A percentile compares a stretch with the other conserved stretches of the same genome.
Evolutionary conservation across 2,888 invertebrate species (phyloP).

Genomic region (Polietes domitor): DNA sequence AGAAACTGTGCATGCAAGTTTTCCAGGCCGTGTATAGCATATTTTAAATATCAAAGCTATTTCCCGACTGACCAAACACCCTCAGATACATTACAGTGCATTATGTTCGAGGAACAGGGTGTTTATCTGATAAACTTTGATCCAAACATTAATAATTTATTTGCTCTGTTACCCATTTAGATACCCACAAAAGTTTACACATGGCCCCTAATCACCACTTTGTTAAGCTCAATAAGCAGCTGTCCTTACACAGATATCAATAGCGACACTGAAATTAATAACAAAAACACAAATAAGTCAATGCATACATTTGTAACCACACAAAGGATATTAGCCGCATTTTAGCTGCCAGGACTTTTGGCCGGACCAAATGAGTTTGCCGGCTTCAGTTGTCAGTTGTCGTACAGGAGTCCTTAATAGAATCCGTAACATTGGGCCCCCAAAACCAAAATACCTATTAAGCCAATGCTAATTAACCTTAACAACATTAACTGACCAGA

Average conservation of each 20-base stretch:
- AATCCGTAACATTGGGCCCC: slow-evolving; percentile 5
- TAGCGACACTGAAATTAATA: neutral
- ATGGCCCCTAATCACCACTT: too few species aligned
- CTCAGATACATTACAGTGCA: too few species aligned
- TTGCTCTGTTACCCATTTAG: too few species aligned
- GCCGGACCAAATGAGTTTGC: slow-evolving; percentile 22
- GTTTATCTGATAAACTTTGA: too few species aligned
- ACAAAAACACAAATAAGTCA: slow-evolving; percentile 1
- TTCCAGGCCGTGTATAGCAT: too few species aligned
- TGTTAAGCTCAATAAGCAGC: too few species aligned
- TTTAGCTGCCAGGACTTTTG: neutral
- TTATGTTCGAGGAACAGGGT: too few species aligned
- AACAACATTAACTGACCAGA: slow-evolving; percentile 32
- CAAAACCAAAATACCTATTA: slow-evolving; percentile 26
- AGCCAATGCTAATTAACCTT: slow-evolving; percentile 36
- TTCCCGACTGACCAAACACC: too few species aligned
- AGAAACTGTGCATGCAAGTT: too few species aligned
- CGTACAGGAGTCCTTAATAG: slow-evolving; percentile 25
- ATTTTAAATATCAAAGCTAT: too few species aligned
- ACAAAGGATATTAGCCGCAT: neutral
- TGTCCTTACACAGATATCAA: neutral
- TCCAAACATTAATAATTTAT: too few species aligned
- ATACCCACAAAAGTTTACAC: too few species aligned
- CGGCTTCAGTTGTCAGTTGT: slow-evolving; percentile 30
- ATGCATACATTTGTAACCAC: neutral